Evolutionary conservation across 2,888 invertebrate species (phyloP).

Genomic region (Hirtodrosophila alboralis): DNA sequence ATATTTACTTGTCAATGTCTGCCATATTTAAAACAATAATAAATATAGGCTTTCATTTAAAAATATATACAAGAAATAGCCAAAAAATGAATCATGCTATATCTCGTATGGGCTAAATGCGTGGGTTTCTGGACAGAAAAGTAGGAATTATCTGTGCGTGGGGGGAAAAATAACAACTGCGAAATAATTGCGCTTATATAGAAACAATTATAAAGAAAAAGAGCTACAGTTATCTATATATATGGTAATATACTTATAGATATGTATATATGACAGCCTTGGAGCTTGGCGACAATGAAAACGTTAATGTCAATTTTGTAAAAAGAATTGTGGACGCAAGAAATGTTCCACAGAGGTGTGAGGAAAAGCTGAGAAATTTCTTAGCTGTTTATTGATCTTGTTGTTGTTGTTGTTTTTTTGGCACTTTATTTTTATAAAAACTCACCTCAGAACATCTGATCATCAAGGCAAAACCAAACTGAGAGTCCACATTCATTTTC

Average conservation of each 20-base stretch:
- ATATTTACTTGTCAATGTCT: slow-evolving; percentile 30
- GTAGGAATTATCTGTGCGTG: too few relatives aligned
- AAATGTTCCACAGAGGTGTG: slow-evolving; percentile 32
- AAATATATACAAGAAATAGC: slow-evolving; percentile 53
- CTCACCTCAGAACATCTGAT: slow-evolving; percentile 81
- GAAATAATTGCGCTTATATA: too few relatives aligned
- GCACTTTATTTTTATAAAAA: slow-evolving; percentile 75
- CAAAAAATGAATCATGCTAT: slow-evolving; percentile 48
- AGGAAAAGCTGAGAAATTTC: slow-evolving; percentile 53
- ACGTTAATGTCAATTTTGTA: slow-evolving; percentile 39
- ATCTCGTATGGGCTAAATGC: slow-evolving; percentile 38
- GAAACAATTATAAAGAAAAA: slow-evolving; percentile 17
- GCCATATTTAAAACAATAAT: slow-evolving; percentile 38
- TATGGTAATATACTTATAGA: slow-evolving; percentile 5
- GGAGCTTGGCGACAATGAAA: slow-evolving; percentile 37
- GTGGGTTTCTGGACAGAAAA: slow-evolving; percentile 55
- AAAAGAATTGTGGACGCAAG: slow-evolving; percentile 15
- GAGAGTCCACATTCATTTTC: slow-evolving; percentile 77
- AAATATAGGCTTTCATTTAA: slow-evolving; percentile 48
- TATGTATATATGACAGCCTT: slow-evolving; percentile 26
- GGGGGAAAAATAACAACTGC: slow-evolving; percentile 44
- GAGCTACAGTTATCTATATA: slow-evolving; percentile 6
- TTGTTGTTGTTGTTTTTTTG: slow-evolving; percentile 44
- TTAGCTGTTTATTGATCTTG: slow-evolving; percentile 48
- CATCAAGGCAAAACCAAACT: too few relatives aligned